Conservation (phyloP, 2,888 invertebrate genomes). For the Andrena fulva region DNA sequence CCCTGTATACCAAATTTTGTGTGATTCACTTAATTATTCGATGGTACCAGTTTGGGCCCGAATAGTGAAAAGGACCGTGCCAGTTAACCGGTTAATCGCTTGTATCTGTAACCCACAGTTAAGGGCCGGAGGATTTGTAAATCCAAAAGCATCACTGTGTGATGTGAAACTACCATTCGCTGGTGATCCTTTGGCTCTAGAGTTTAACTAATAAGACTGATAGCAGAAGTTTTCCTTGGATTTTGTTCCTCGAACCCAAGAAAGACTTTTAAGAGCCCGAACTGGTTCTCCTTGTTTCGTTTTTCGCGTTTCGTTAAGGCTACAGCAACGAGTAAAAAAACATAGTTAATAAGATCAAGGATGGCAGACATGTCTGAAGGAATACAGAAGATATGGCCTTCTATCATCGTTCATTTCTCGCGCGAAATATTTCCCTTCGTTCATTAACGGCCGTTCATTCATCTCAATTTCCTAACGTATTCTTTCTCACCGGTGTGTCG, state of each 20-base stretch:
- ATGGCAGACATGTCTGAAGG: not conserved
- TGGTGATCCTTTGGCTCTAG: too few species aligned
- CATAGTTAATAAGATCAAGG: not conserved
- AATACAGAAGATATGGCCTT: not conserved
- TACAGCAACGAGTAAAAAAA: not conserved
- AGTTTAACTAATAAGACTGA: too few species aligned
- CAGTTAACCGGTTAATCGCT: too few species aligned
- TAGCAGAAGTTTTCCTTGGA: too few species aligned
- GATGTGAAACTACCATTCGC: too few species aligned
- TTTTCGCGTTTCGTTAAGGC: not conserved
- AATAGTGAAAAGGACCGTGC: too few species aligned
- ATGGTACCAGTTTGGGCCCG: too few species aligned
- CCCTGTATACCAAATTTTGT: too few species aligned
- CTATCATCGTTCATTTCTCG: slow-evolving; percentile 10
- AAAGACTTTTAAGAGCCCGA: not conserved
- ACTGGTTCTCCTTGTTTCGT: not conserved
- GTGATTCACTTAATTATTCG: too few species aligned
- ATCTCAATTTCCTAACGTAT: slow-evolving; percentile 47
- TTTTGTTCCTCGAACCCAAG: not conserved
- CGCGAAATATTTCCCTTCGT: slow-evolving; percentile 30
- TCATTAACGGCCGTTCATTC: slow-evolving; percentile 47
- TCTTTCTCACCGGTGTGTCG: slow-evolving; percentile 17
- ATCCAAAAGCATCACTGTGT: not conserved
- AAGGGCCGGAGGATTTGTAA: not conserved
- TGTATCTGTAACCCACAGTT: too few species aligned